Conservation (phyloP, 2,888 invertebrate genomes). For the Mamestra brassicae region DNA sequence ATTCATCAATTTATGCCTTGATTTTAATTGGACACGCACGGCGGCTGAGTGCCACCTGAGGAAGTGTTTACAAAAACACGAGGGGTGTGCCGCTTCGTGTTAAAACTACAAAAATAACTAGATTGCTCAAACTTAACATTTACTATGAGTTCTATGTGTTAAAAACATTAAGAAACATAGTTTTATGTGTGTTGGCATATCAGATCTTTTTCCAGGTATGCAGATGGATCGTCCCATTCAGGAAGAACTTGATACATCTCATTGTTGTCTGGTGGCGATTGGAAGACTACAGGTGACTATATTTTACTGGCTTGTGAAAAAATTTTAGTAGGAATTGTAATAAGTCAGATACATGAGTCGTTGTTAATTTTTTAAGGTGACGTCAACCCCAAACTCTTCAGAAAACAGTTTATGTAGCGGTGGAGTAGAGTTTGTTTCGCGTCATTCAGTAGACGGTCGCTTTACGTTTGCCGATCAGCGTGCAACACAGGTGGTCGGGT, state of each 20-base stretch:
- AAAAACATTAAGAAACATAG: conserved; percentile 70
- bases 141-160: conserved; percentile 54
- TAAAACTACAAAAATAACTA: neutral
- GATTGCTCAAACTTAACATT: conserved; percentile 8
- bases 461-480: conserved; percentile 99
- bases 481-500: conserved; percentile 97
- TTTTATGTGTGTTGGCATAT: conserved; percentile 89
- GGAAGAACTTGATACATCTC: conserved; percentile 95
- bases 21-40: neutral
- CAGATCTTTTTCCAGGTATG: conserved; percentile 95
- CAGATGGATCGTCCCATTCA: conserved; percentile 96
- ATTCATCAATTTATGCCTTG: neutral
- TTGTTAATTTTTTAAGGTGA: conserved; percentile 90
- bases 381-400: conserved; percentile 98
- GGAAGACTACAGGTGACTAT: conserved; percentile 95
- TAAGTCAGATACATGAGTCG: neutral
- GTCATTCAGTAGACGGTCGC: conserved; percentile 99
- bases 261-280: conserved; percentile 99
- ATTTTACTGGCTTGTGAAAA: neutral
- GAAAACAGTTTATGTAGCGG: conserved; percentile 96
- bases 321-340: neutral
- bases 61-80: neutral
- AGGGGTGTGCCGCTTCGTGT: neutral
- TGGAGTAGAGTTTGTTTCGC: conserved; percentile 98
- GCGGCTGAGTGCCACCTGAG: neutral